These are phyloP conservation scores for Entomyzon cyanotis DNA, from an alignment of 2,113 vertebrate species.

Conservation along the genomic window DNA sequence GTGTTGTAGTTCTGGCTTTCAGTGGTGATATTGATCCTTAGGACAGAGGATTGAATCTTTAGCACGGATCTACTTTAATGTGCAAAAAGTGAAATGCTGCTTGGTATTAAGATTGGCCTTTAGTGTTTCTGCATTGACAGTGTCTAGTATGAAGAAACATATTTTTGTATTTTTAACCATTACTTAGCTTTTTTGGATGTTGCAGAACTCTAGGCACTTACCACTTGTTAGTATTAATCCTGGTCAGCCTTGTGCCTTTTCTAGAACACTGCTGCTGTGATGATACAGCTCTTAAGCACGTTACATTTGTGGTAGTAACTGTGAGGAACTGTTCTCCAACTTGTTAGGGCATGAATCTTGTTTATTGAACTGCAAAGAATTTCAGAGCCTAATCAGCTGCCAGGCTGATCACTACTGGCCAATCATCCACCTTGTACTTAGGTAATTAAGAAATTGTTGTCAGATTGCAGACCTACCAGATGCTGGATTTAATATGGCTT, in stretches of 20 bases:
- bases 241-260: conserved; percentile 5
- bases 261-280: not conserved
- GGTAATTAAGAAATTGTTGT: not conserved
- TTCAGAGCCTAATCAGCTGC: not conserved
- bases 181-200: not conserved
- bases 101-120: conserved; percentile 27
- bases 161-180: not conserved
- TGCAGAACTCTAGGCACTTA: not conserved
- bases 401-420: not conserved
- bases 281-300: not conserved
- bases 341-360: not conserved
- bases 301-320: not conserved
- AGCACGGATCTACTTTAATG: not conserved
- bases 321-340: not conserved
- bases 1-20: not conserved
- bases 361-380: not conserved
- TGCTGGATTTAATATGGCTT: not conserved
- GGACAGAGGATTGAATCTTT: not conserved
- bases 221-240: not conserved
- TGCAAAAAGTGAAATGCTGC: not conserved
- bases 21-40: not conserved
- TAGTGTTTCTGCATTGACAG: conserved; percentile 11
- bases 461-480: not conserved
- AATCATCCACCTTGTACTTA: not conserved
- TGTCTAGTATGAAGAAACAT: not conserved